phyloP scores from a whole-genome alignment of 2,113 vertebrate genomes.

The Serilophus lunatus region DNA sequence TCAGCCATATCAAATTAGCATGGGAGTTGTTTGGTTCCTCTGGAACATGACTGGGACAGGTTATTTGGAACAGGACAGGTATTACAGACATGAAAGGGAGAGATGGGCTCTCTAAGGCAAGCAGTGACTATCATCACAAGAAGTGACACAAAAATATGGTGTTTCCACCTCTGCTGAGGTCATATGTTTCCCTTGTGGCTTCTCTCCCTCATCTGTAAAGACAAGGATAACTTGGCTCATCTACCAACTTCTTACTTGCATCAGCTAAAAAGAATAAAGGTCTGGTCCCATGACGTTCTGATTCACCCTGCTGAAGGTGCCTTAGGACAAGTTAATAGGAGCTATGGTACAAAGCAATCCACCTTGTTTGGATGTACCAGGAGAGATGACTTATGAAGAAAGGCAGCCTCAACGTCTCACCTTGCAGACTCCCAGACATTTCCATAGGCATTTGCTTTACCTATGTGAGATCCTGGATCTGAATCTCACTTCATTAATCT shows the following conservation, averaged over 20 bases:
- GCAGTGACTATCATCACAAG: not conserved
- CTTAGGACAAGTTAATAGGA: not conserved
- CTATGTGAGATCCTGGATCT: too few species aligned
- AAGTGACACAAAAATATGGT: not conserved
- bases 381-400: not conserved
- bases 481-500: too few species aligned
- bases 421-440: not conserved
- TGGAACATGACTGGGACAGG: not conserved
- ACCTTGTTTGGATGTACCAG: not conserved
- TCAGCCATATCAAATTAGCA: not conserved
- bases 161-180: not conserved
- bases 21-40: not conserved
- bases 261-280: not conserved
- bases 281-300: not conserved
- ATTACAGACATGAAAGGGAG: not conserved
- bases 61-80: not conserved
- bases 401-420: not conserved
- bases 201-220: not conserved
- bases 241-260: not conserved
- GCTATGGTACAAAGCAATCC: not conserved
- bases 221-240: not conserved
- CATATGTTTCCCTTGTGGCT: not conserved
- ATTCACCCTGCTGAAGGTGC: conserved; percentile 2
- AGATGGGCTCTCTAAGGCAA: not conserved
- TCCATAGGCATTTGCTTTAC: not conserved